These are phyloP conservation scores for Tarsius wallacei DNA, from an alignment of 2,797 vertebrate species.

Conservation along the genomic window DNA sequence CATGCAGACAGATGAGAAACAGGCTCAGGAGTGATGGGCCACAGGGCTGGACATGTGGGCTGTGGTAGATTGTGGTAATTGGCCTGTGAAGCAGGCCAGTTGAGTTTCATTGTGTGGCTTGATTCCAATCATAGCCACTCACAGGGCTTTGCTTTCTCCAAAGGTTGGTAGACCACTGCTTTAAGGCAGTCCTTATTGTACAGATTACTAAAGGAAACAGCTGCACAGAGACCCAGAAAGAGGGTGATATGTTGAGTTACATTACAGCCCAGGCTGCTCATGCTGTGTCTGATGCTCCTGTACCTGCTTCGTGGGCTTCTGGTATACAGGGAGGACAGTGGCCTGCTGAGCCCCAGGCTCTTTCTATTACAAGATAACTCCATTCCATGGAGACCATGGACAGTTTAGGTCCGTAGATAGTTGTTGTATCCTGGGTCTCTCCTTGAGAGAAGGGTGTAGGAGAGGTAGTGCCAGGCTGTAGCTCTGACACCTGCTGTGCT, in stretches of 20 bases:
- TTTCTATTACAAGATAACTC: not conserved
- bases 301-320: not conserved
- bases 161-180: slow-evolving; percentile 7
- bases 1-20: not conserved
- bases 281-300: not conserved
- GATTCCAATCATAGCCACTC: not conserved
- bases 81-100: not conserved
- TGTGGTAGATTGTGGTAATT: not conserved
- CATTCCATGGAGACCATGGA: not conserved
- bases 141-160: slow-evolving; percentile 69
- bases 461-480: not conserved
- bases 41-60: not conserved
- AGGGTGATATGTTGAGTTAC: fast-evolving
- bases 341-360: not conserved
- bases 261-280: not conserved
- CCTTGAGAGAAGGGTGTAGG: not conserved
- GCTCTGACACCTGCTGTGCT: not conserved
- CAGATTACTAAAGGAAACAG: not conserved
- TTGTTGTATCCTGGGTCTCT: not conserved
- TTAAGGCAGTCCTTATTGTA: not conserved
- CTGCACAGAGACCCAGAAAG: not conserved
- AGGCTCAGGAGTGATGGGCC: not conserved
- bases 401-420: not conserved
- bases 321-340: not conserved
- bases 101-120: not conserved